Percentiles rank a stretch among this genome's conserved stretches.
Evolutionary conservation across 2,888 invertebrate genomes (phyloP).

Genomic region (Polymixis lichenea): DNA sequence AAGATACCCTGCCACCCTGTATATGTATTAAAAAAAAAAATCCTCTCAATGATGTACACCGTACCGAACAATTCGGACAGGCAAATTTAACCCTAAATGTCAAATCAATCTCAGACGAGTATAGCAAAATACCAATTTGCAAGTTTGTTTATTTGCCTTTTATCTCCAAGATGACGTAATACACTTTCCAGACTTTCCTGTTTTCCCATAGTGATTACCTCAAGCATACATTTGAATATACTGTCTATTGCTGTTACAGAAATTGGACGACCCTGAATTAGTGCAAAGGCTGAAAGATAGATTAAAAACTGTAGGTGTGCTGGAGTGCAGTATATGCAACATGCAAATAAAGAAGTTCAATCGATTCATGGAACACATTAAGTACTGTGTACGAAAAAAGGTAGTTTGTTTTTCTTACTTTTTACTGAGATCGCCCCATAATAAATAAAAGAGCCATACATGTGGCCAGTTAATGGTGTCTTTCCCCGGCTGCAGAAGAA

Average conservation of each 20-base stretch:
- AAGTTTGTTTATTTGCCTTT: background rate
- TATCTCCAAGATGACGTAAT: background rate
- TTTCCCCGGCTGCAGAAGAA: background rate
- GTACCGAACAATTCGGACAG: background rate
- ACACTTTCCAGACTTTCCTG: background rate
- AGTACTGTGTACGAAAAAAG: slow-evolving; percentile 67
- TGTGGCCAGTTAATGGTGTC: too few species aligned
- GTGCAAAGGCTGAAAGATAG: slow-evolving; percentile 66
- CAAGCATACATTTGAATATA: background rate
- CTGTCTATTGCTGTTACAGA: slow-evolving; percentile 65
- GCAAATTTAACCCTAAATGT: background rate
- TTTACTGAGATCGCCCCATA: background rate
- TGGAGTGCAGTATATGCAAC: slow-evolving; percentile 74
- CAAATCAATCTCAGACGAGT: background rate
- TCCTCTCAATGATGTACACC: background rate
- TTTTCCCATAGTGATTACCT: background rate
- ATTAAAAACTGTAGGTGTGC: slow-evolving; percentile 60
- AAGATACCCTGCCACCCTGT: too few species aligned
- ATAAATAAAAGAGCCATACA: background rate
- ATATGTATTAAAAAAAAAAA: too few species aligned
- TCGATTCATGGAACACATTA: slow-evolving; percentile 70
- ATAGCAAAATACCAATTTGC: background rate
- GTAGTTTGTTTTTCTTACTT: slow-evolving; percentile 47
- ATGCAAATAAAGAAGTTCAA: slow-evolving; percentile 62
- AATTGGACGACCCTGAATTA: slow-evolving; percentile 69